Percentiles rank a stretch among this genome's conserved stretches.
phyloP scores from a whole-genome alignment of 2,113 vertebrate genomes.

The Hippocampus zosterae region DNA sequence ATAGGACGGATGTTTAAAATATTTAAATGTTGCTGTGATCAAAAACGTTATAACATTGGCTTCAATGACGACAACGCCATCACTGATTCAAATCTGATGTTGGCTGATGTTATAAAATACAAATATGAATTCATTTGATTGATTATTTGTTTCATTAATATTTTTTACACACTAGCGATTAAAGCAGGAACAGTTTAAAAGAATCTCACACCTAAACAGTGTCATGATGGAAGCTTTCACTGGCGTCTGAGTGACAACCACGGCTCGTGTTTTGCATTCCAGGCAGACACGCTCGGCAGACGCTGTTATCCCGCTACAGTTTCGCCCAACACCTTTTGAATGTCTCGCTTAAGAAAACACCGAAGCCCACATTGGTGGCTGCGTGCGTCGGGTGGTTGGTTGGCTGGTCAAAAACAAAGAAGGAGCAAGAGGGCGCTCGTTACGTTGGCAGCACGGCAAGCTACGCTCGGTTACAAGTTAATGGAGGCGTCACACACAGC shows the following conservation, averaged over 20 bases:
- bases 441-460: conserved; percentile 26
- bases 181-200: too few relatives aligned
- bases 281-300: conserved; percentile 42
- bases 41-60: too few relatives aligned
- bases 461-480: conserved; percentile 32
- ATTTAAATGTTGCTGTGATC: too few relatives aligned
- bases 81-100: too few relatives aligned
- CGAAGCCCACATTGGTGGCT: conserved; percentile 30
- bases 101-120: too few relatives aligned
- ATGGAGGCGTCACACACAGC: background rate
- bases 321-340: conserved; percentile 49
- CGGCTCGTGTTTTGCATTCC: conserved; percentile 65
- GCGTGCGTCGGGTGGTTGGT: conserved; percentile 18
- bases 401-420: conserved; percentile 49
- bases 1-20: too few relatives aligned
- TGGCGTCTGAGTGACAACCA: conserved; percentile 50
- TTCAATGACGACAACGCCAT: too few relatives aligned
- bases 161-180: too few relatives aligned
- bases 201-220: conserved; percentile 1
- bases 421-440: conserved; percentile 48
- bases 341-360: conserved; percentile 52
- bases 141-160: too few relatives aligned
- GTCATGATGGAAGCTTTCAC: background rate
- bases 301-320: conserved; percentile 47
- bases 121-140: too few relatives aligned